Conservation (phyloP, 2,113 vertebrate genomes). For the Pitta sordida region DNA sequence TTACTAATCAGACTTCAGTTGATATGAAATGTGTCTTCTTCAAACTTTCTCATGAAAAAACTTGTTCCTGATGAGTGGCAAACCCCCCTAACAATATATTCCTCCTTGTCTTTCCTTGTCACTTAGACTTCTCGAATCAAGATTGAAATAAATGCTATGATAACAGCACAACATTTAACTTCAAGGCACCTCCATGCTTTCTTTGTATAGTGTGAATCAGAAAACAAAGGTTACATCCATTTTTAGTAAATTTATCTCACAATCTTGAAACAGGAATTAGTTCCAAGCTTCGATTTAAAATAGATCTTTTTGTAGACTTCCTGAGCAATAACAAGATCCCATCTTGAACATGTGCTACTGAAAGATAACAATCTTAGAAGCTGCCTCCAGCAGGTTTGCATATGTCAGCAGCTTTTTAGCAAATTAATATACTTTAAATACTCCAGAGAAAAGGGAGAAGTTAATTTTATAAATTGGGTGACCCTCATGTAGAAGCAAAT, state of each 20-base stretch:
- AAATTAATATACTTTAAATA: not conserved
- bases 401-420: not conserved
- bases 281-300: slow-evolving; percentile 19
- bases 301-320: not conserved
- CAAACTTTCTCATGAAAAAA: not conserved
- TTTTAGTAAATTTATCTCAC: not conserved
- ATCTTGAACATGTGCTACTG: not conserved
- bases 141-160: not conserved
- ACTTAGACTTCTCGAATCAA: not conserved
- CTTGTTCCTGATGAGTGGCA: not conserved
- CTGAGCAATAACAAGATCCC: not conserved
- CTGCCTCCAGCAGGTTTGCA: not conserved
- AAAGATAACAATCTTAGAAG: not conserved
- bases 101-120: not conserved
- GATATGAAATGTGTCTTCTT: not conserved
- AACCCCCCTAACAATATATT: not conserved
- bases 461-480: not conserved
- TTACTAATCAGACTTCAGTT: not conserved
- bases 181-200: not conserved
- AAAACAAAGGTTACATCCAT: not conserved
- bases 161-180: not conserved
- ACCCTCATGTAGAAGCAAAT: not conserved
- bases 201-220: not conserved
- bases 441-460: not conserved
- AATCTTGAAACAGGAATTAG: slow-evolving; percentile 36